Evolutionary conservation across 2,888 invertebrate genomes (phyloP), one percentile per base, ranked within the genome.

Genomic region (Ormyrus thymus): DNA sequence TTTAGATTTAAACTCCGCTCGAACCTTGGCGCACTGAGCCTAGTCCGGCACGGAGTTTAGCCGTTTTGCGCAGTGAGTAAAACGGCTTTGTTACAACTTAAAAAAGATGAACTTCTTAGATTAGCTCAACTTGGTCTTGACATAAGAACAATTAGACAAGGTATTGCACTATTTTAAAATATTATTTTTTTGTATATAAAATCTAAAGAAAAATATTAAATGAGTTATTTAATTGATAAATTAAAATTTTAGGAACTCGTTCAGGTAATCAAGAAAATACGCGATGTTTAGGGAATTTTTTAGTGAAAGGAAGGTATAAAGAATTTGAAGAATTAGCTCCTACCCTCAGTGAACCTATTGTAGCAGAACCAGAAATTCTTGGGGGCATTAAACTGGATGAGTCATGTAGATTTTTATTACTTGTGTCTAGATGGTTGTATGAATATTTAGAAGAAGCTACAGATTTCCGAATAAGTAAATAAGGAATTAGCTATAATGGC

Each of bases 371-470:
- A 0, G 96, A 97, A 89, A 94, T 97, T 82, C 94, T 94, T 84
- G 96, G 95, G 0, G 96, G 96, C 0, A 95, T 97, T 64, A 90
- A 92, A 6, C 90, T 97, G 6, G 96, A 97, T 86, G 94, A 95
- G 48, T 94, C 94, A 6, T 95, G 95, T 89, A 93, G 95, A 86
- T 97, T 97, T 90, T 91, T 98, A 10, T 91, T 97, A 4, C 91
- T 98, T 43, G 95, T 97, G 92, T 96, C 97, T 7, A 94, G 95
- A 66, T 97, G 97, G 0, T 92, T 97, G 0, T 96, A 96, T 89
- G 95, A 95, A 90, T 94, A 96, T 2, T 92, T 97, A 61, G 95
- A 96, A 89, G 96, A 97, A 91, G 94, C 94, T 0, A 94, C 93
- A 11, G 93, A 94, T 0, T n/a, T 93, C 93, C 58, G 95, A 95